Conservation (phyloP, 2,888 invertebrate genomes). For the Melitaea athalia region DNA sequence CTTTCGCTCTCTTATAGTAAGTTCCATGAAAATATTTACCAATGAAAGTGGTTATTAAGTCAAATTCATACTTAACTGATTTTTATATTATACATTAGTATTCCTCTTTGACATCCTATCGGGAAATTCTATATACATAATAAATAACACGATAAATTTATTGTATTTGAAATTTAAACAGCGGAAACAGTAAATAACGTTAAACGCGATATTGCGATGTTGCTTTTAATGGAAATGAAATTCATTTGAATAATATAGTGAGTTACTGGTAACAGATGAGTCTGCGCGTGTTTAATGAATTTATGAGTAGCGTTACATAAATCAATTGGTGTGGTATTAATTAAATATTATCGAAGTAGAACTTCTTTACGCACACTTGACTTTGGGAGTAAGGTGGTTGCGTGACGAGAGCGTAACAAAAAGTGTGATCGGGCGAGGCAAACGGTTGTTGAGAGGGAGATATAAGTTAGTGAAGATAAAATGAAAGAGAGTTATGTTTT, state of each 20-base stretch:
- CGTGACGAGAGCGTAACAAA: too few species aligned
- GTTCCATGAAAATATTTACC: too few species aligned
- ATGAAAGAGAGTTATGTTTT: too few species aligned
- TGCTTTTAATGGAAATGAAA: constrained; percentile 10
- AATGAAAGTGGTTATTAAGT: too few species aligned
- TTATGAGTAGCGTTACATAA: not conserved
- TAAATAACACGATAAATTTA: not conserved
- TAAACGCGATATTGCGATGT: not conserved
- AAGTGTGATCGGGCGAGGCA: too few species aligned
- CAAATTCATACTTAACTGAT: too few species aligned
- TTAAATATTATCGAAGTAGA: not conserved
- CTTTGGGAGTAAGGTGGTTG: too few species aligned
- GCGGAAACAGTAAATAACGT: not conserved
- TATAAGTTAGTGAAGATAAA: too few species aligned
- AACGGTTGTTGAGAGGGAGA: too few species aligned
- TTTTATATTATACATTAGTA: too few species aligned
- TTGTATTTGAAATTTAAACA: not conserved
- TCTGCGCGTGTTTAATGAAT: constrained; percentile 2
- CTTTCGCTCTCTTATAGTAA: too few species aligned
- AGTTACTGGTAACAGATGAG: constrained; percentile 2
- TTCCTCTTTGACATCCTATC: not conserved
- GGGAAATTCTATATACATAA: not conserved
- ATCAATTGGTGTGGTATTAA: not conserved
- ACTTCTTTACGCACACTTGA: too few species aligned
- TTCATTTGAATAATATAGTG: constrained; percentile 12